A percentile compares a stretch with the other conserved stretches of the same genome.
Conservation (phyloP, 2,888 invertebrate species). For the Portevinia maculata region DNA sequence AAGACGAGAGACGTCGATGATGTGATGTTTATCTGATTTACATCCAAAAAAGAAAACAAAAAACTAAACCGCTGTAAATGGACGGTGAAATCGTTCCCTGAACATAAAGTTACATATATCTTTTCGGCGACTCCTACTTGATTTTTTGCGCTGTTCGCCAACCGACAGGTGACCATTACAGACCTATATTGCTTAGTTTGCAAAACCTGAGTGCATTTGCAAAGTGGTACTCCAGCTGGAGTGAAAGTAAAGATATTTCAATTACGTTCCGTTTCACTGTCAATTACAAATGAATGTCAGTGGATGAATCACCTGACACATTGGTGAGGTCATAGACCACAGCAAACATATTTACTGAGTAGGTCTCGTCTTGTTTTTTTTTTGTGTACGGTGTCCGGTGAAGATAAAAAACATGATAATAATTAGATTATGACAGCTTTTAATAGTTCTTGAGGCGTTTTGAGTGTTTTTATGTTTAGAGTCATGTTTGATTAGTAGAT, state of each 20-base stretch:
- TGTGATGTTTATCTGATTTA: constrained; percentile 24
- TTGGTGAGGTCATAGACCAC: constrained; percentile 29
- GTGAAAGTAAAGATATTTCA: constrained; percentile 62
- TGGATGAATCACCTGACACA: constrained; percentile 11
- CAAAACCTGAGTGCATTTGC: constrained; percentile 30
- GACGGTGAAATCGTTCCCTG: constrained; percentile 65
- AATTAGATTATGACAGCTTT: constrained; percentile 49
- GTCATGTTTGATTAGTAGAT: constrained; percentile 16
- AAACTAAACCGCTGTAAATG: constrained; percentile 49
- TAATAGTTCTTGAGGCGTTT: constrained; percentile 26
- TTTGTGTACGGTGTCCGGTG: not conserved
- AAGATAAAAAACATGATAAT: constrained; percentile 10
- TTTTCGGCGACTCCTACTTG: constrained; percentile 33
- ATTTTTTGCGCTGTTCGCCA: constrained; percentile 21
- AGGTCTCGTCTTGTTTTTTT: constrained; percentile 3
- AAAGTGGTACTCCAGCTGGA: constrained; percentile 3
- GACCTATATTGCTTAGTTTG: constrained; percentile 46
- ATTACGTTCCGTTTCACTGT: constrained; percentile 58
- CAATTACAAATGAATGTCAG: constrained; percentile 50
- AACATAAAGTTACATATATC: not conserved
- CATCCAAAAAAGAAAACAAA: not conserved
- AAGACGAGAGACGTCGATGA: constrained; percentile 5
- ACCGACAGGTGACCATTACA: constrained; percentile 64
- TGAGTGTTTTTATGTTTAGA: constrained; percentile 13
- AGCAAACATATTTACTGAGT: constrained; percentile 21